Evolutionary conservation across 2,797 vertebrate genomes (phyloP).

Genomic region (Carapus acus): DNA sequence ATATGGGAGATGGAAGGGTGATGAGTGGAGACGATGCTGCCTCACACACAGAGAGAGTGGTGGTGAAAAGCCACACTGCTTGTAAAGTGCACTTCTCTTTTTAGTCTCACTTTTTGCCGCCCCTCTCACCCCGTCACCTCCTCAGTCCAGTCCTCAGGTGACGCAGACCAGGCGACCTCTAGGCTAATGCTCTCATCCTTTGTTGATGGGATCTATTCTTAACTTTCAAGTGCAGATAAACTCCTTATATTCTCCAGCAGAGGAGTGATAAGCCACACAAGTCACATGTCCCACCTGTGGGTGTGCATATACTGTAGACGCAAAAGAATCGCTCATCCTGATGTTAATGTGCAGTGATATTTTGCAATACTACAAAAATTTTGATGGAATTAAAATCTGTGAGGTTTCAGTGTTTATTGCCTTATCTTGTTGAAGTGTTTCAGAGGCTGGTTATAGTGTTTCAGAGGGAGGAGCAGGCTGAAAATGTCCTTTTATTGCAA

Average conservation of each 20-base stretch:
- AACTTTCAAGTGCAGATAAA: slow-evolving; percentile 11
- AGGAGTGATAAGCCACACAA: not conserved
- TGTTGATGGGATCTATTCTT: slow-evolving; percentile 40
- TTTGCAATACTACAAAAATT: too few relatives aligned
- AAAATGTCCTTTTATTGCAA: too few relatives aligned
- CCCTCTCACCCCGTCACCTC: not conserved
- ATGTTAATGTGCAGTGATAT: too few relatives aligned
- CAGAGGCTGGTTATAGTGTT: too few relatives aligned
- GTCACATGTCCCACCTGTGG: slow-evolving; percentile 8
- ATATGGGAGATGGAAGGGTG: slow-evolving; percentile 8
- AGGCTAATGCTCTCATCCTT: slow-evolving; percentile 43
- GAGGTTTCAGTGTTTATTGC: too few relatives aligned
- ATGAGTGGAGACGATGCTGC: not conserved
- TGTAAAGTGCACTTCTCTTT: not conserved
- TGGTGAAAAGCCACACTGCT: slow-evolving; percentile 23
- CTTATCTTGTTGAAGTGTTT: too few relatives aligned
- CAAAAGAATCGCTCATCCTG: too few relatives aligned
- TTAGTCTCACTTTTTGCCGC: not conserved
- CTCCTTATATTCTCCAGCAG: slow-evolving; percentile 6
- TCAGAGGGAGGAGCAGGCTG: too few relatives aligned
- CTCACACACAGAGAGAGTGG: slow-evolving; percentile 27
- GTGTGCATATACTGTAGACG: too few relatives aligned
- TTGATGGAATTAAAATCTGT: too few relatives aligned
- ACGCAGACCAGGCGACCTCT: slow-evolving; percentile 18
- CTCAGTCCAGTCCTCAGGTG: slow-evolving; percentile 24